Percentiles rank a stretch among this genome's conserved stretches.
Conservation (phyloP, 1,140 invertebrate species). For the Drosophila prosaltans region DNA sequence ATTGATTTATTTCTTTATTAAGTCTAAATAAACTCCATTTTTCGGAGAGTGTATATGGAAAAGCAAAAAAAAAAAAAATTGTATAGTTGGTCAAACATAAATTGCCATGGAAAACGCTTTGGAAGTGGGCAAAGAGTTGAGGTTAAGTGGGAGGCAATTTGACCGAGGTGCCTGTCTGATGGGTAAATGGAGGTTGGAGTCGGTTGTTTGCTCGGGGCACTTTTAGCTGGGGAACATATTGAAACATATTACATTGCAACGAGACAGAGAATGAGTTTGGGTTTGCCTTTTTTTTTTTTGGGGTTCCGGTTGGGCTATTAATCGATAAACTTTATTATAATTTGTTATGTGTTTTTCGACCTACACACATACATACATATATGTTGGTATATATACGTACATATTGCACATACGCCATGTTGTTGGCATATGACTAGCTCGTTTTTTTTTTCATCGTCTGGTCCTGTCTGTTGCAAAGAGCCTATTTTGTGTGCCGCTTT, state of each 20-base stretch:
- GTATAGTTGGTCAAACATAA: slow-evolving; percentile 43
- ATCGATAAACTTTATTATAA: slow-evolving; percentile 80
- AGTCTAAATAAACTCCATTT: neutral
- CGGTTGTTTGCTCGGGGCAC: slow-evolving; percentile 25
- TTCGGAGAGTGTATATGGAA: slow-evolving; percentile 9
- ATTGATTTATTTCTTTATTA: neutral
- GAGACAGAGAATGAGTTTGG: slow-evolving; percentile 4
- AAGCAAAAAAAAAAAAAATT: slow-evolving; percentile 15
- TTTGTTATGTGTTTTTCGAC: slow-evolving; percentile 56
- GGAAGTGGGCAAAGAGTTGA: neutral
- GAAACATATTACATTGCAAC: slow-evolving; percentile 49
- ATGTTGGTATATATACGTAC: too few species aligned
- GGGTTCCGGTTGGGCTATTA: slow-evolving; percentile 56
- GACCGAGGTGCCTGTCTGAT: too few species aligned
- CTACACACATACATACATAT: neutral
- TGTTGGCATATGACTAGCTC: slow-evolving; percentile 17
- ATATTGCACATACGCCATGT: slow-evolving; percentile 56
- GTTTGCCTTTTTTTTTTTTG: neutral
- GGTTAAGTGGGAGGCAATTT: slow-evolving; percentile 13
- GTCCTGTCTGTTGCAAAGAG: slow-evolving; percentile 35
- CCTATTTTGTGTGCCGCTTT: neutral
- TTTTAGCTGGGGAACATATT: slow-evolving; percentile 56
- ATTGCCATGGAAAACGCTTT: slow-evolving; percentile 45
- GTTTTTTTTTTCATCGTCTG: slow-evolving; percentile 47
- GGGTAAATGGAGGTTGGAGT: neutral